These are phyloP conservation scores for Leptopilina boulardi DNA, from an alignment of 1,140 invertebrate genomes.

Conservation along the genomic window DNA sequence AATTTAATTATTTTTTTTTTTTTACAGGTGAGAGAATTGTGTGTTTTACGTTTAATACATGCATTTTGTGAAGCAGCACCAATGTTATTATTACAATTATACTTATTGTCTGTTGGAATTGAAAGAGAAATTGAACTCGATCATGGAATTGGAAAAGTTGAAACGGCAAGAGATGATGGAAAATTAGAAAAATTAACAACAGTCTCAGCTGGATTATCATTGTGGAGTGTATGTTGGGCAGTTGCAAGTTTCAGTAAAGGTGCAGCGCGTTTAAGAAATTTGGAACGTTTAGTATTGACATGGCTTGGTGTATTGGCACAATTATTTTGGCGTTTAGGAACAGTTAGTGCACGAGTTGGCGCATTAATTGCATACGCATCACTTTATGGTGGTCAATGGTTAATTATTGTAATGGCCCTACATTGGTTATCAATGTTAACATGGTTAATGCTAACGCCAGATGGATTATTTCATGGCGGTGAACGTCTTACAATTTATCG, in stretches of 20 bases:
- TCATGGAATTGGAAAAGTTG: slow-evolving; percentile 47
- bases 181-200: slow-evolving; percentile 86
- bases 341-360: slow-evolving; percentile 87
- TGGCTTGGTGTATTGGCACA: slow-evolving; percentile 89
- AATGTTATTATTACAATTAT: slow-evolving; percentile 89
- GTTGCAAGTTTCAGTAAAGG: slow-evolving; percentile 93
- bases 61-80: slow-evolving; percentile 92
- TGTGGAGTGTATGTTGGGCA: slow-evolving; percentile 93
- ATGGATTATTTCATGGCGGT: slow-evolving; percentile 87
- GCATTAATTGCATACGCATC: slow-evolving; percentile 91
- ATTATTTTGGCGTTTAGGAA: slow-evolving; percentile 90
- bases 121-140: slow-evolving; percentile 47
- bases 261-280: slow-evolving; percentile 84
- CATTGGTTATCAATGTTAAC: slow-evolving; percentile 91
- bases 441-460: slow-evolving; percentile 88
- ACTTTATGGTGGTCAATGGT: slow-evolving; percentile 81
- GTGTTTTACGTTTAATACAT: slow-evolving; percentile 89
- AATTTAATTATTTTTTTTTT: slow-evolving; percentile 23
- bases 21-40: slow-evolving; percentile 79
- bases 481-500: slow-evolving; percentile 82
- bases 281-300: slow-evolving; percentile 89
- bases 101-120: slow-evolving; percentile 81
- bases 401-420: slow-evolving; percentile 86
- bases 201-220: slow-evolving; percentile 87
- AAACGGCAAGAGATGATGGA: slow-evolving; percentile 54